Conservation (phyloP, 1,140 invertebrate genomes). For the Rhyacophila brunnea region DNA sequence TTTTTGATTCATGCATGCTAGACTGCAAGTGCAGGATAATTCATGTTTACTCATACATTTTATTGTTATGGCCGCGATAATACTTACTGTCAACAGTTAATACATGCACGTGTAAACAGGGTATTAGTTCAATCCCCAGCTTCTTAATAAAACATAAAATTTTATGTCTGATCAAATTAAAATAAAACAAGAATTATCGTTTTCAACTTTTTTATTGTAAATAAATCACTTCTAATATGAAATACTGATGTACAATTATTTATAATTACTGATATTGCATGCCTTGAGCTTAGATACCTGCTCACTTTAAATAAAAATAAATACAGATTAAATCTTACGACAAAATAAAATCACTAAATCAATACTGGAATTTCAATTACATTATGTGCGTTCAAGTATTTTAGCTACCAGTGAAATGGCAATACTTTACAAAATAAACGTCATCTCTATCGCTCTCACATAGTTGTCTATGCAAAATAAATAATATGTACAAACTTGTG, state of each 20-base stretch:
- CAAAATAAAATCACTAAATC: neutral
- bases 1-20: no score
- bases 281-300: slow-evolving; percentile 17
- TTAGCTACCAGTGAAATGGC: no score
- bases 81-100: no score
- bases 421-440: no score
- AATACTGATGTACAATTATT: slow-evolving; percentile 22
- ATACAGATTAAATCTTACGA: neutral
- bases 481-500: neutral
- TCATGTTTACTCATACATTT: no score
- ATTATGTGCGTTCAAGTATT: slow-evolving; percentile 1
- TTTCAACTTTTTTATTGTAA: slow-evolving; percentile 21
- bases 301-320: slow-evolving; percentile 13
- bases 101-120: no score
- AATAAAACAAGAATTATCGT: slow-evolving; percentile 1
- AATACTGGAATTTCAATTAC: neutral
- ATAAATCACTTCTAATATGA: slow-evolving; percentile 27
- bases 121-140: no score
- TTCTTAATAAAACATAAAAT: no score
- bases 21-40: no score
- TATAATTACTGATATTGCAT: slow-evolving; percentile 15
- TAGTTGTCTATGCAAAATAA: neutral
- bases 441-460: neutral
- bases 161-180: no score
- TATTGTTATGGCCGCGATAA: no score